These are phyloP conservation scores for Drosophila peninsularis DNA, from an alignment of 2,888 invertebrate species.

Conservation along the genomic window DNA sequence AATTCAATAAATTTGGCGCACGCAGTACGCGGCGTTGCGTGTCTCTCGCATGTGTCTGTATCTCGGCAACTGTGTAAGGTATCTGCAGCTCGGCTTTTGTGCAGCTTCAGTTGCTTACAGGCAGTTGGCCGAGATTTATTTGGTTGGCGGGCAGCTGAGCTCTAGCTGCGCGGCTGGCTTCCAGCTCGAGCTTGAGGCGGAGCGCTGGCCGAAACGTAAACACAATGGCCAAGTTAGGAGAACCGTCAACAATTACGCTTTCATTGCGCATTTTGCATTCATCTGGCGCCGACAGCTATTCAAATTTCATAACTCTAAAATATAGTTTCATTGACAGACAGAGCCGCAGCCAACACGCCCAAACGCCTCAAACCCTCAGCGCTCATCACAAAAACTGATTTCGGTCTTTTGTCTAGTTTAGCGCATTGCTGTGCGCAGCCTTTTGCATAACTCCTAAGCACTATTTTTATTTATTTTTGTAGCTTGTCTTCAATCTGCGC, in stretches of 20 bases:
- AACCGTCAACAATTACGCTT: constrained; percentile 53
- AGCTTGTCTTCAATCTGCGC: constrained; percentile 39
- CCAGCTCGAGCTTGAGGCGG: neutral
- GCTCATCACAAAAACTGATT: constrained; percentile 47
- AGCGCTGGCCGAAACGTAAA: constrained; percentile 22
- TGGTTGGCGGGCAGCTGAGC: constrained; percentile 53
- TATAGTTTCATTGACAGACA: constrained; percentile 55
- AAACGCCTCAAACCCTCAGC: constrained; percentile 23
- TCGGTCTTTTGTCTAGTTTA: constrained; percentile 36
- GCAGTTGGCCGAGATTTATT: constrained; percentile 47
- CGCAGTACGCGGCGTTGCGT: constrained; percentile 55
- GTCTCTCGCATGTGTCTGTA: constrained; percentile 31
- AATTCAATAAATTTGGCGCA: constrained; percentile 72
- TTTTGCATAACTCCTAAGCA: constrained; percentile 41
- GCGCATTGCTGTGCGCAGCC: constrained; percentile 27
- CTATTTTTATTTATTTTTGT: constrained; percentile 3
- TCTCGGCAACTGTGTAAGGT: constrained; percentile 15
- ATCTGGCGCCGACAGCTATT: constrained; percentile 16
- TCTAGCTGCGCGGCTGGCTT: neutral
- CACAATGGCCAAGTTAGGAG: constrained; percentile 27
- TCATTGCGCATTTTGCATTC: constrained; percentile 60
- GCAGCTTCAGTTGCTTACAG: constrained; percentile 14
- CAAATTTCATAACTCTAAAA: constrained; percentile 51
- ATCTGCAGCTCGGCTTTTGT: constrained; percentile 28
- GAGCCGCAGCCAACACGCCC: constrained; percentile 47